Conservation (phyloP, 2,888 invertebrate genomes). For the Drepana falcataria region DNA sequence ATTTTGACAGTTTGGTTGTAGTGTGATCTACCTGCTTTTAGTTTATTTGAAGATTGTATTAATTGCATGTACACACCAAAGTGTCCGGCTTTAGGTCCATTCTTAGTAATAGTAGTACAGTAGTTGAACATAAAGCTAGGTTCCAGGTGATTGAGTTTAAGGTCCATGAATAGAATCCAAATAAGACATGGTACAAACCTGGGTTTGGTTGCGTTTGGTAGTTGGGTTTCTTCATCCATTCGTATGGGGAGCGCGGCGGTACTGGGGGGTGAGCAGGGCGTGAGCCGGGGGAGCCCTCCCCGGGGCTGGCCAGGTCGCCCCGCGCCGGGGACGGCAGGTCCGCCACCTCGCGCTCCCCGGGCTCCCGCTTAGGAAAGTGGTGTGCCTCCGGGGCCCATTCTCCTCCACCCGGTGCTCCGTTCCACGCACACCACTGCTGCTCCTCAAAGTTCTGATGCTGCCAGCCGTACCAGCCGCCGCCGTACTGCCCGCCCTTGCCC, state of each 20-base stretch:
- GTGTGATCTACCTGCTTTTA: too few relatives aligned
- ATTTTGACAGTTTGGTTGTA: too few relatives aligned
- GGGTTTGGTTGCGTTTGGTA: conserved; percentile 92
- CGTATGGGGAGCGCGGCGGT: conserved; percentile 89
- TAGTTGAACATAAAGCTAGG: too few relatives aligned
- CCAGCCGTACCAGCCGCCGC: conserved; percentile 73
- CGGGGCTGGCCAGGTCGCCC: conserved; percentile 77
- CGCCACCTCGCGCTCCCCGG: conserved; percentile 61
- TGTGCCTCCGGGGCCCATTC: conserved; percentile 73
- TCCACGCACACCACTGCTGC: conserved; percentile 79
- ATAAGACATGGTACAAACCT: conserved; percentile 72
- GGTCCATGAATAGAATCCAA: too few relatives aligned
- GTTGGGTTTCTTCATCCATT: conserved; percentile 95
- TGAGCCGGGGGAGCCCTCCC: conserved; percentile 73
- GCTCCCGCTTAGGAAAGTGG: conserved; percentile 67
- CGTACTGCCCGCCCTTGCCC: conserved; percentile 79
- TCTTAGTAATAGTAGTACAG: too few relatives aligned
- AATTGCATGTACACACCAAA: too few relatives aligned
- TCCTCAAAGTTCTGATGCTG: conserved; percentile 76
- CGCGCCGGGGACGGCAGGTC: conserved; percentile 71
- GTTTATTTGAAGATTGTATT: too few relatives aligned
- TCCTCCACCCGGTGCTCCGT: conserved; percentile 67
- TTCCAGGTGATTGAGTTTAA: too few relatives aligned
- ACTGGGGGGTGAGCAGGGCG: conserved; percentile 79
- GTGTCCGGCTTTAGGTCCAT: too few relatives aligned